Base-by-base conservation (phyloP, 2,888 invertebrate genomes). In the Furcula furcula region DNA sequence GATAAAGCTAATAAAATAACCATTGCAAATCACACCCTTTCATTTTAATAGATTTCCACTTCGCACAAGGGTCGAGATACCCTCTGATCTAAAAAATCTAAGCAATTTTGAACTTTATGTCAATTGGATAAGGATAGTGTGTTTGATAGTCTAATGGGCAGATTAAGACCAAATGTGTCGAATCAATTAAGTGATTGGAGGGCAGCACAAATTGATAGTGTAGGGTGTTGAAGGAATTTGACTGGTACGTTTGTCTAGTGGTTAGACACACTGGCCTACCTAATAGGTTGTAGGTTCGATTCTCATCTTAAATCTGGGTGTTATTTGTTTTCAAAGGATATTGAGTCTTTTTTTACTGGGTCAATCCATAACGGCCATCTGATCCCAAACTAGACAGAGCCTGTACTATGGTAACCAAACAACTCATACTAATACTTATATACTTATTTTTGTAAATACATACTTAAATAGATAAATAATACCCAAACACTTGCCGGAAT, bases 1-100 rank as follows among this genome's bases (percentile, higher is more conserved):
- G 60, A 74, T 70, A 67, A 65, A 67, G 69, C 76, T 81, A 85
- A 86, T 85, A 84, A 78, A 83, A 83, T 85, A 79, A 79, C 79
- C 68, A 77, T 80, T 76, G 74, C 64, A 76, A 80, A 80, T 79
- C 77, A 72, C 76, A 83, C 84, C 86, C 84, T 79, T 81, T 79
- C 70, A 44, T 48, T 58, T 59, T 74, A 78, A 81, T 79, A 72
- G 68, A 68, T 76, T 79, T 69, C 63, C 65, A 69, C 54, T 66
- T 41, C 56, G 51, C 51, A 49, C 46, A 49, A 60, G 60, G 66
- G 63, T 63, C 58, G 57, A 10, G 3, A 7, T 14, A 26, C 34
- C 56, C 40, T 9, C 10, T 7, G 1, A 2, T 7, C 2, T 18
- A 6, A 16, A 7, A 12, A 31, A 15, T n/a, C 5, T 26, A 18